A percentile compares a stretch with the other conserved stretches of the same genome.
Evolutionary conservation across 2,113 vertebrate species (phyloP).

Genomic region (Paradoxurus hermaphroditus): DNA sequence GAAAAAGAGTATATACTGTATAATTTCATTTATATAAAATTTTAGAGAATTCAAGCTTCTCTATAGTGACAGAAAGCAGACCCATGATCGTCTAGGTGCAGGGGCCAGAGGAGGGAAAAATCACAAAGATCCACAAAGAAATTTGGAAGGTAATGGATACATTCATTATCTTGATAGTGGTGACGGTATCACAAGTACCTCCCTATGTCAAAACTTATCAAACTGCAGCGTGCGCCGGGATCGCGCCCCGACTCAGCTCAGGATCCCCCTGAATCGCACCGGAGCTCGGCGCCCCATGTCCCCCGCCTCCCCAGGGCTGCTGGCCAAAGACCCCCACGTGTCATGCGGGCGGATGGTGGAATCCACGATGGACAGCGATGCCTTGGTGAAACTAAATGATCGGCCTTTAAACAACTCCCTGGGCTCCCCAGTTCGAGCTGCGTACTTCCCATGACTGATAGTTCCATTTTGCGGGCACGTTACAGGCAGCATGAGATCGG

Average conservation of each 20-base stretch:
- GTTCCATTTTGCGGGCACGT: constrained; percentile 98
- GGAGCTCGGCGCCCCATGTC: background rate
- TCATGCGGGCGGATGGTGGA: background rate
- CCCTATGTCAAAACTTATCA: background rate
- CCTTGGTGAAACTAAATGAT: constrained; percentile 81
- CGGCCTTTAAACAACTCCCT: constrained; percentile 91
- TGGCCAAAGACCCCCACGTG: too few relatives aligned
- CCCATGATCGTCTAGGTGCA: background rate
- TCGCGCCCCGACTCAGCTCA: background rate
- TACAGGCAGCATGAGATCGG: constrained; percentile 95
- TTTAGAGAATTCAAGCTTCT: background rate
- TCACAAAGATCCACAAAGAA: background rate
- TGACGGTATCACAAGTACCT: background rate
- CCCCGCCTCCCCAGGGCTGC: too few relatives aligned
- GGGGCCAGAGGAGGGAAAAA: background rate
- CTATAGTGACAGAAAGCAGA: background rate
- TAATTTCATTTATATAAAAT: background rate
- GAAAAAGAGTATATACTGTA: background rate
- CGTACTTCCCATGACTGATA: constrained; percentile 88
- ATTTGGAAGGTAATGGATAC: background rate
- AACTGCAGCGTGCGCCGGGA: accelerated
- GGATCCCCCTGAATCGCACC: background rate
- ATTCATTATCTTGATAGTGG: background rate
- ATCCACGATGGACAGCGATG: background rate
- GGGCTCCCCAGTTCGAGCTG: constrained; percentile 88